Base-by-base conservation (phyloP, 1,140 invertebrate genomes). In the Eupeodes corollae region DNA sequence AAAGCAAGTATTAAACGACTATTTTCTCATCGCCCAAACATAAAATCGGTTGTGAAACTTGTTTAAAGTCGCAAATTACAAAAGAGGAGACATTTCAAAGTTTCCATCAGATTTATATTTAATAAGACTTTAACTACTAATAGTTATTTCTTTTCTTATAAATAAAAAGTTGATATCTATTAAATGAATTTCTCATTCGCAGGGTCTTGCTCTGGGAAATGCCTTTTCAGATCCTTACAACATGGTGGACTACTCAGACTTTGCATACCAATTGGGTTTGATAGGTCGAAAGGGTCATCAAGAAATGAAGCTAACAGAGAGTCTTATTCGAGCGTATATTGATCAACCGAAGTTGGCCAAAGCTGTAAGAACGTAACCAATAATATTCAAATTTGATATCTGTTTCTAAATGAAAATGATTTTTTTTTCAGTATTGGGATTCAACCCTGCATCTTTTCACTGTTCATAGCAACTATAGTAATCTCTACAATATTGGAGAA, bases 211-310 rank as follows among this genome's bases (percentile, higher is more conserved):
- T 6, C 78, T 84, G 52, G 82, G 81, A 0, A 80, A 83, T 67
- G 82, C 78, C 3, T 73, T 81, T 16, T 76, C 71, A 61, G 82
- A 83, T 61, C 81, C 81, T 1, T 63, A 73, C 1, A 72, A 75
- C 48, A 79, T 80, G 73, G 62, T 79, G 8, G 70, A 76, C 37
- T 84, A 82, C 68, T 78, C 77, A 3, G 71, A 75, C 32, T 81
- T 79, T 56, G 67, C 84, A 35, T 83, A 77, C 58, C 74, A 76
- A 49, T 67, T 80, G 50, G 82, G 82, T 1, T 59, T 83, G 6
- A 57, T 84, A 33, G 82, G 60, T 44, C 59, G 2, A 50, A 67
- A 42, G 73, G 67, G 62, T 63, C 75, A 12, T 69, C 74, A 31
- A 54, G 45, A 21, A 40, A 69, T 11, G 60, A 70, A 21, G n/a